Percentiles rank a stretch among this genome's conserved stretches.
phyloP scores from a whole-genome alignment of 2,113 vertebrate species.

The Psammodynastes pulverulentus region DNA sequence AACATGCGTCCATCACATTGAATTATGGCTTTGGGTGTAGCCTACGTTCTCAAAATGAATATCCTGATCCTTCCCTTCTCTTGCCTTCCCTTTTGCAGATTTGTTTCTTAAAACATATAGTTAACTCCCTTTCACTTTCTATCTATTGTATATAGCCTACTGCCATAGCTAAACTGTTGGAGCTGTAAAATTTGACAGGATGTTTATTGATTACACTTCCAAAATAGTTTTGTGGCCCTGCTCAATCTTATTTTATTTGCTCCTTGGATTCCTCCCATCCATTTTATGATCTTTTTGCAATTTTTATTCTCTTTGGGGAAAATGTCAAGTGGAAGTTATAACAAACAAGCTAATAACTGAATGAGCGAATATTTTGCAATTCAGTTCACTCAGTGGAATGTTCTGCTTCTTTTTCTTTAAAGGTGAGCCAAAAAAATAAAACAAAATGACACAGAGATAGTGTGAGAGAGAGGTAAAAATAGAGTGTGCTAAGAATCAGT shows the following conservation, averaged over 20 bases:
- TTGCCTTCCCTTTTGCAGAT: neutral
- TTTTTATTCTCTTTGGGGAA: constrained; percentile 12
- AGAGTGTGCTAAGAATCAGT: neutral
- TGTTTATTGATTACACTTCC: constrained; percentile 20
- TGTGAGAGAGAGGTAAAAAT: neutral
- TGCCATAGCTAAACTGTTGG: constrained; percentile 14
- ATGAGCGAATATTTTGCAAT: constrained; percentile 1
- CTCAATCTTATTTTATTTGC: constrained; percentile 27
- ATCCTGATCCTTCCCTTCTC: neutral
- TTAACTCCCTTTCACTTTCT: constrained; percentile 10
- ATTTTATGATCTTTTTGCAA: constrained; percentile 9
- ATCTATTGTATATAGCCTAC: neutral
- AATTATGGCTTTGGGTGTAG: neutral
- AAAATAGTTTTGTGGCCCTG: neutral
- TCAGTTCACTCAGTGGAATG: neutral
- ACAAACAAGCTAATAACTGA: neutral
- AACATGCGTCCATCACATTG: neutral
- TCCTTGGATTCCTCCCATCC: neutral
- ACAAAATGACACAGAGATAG: neutral
- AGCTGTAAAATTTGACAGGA: constrained; percentile 32
- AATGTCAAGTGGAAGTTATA: neutral
- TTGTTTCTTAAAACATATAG: neutral
- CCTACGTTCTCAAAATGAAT: neutral
- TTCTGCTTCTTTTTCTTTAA: constrained; percentile 27
- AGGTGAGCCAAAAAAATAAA: constrained; percentile 4